phyloP scores from a whole-genome alignment of 2,113 vertebrate species.

The Chunga burmeisteri region DNA sequence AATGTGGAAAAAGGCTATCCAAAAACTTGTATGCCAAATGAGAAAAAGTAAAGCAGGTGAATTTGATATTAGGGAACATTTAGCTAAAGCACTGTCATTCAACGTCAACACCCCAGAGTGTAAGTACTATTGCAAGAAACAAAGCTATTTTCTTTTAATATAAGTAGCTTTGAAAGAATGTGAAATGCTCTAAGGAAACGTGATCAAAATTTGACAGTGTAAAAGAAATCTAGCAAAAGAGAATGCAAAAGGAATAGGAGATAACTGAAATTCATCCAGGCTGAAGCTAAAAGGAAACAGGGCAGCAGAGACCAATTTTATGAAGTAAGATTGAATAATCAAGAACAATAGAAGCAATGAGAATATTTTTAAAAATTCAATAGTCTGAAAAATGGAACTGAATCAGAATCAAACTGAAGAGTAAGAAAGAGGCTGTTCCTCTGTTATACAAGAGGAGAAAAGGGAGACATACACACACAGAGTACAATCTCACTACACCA shows the following conservation, averaged over 20 bases:
- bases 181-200: not conserved
- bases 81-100: not conserved
- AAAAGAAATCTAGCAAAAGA: not conserved
- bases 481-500: not conserved
- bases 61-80: not conserved
- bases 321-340: not conserved
- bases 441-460: not conserved
- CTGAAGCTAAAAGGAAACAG: not conserved
- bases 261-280: slow-evolving; percentile 3
- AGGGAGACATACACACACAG: not conserved
- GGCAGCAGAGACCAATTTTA: not conserved
- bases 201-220: not conserved
- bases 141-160: not conserved
- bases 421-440: not conserved
- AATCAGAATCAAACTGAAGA: not conserved
- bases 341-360: not conserved
- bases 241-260: not conserved
- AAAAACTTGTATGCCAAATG: not conserved
- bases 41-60: not conserved
- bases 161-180: not conserved
- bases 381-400: not conserved
- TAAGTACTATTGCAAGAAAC: not conserved
- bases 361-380: not conserved
- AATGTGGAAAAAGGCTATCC: not conserved
- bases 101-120: not conserved